Base-by-base conservation (phyloP, 2,113 vertebrate genomes). In the Zosterops japonicus region DNA sequence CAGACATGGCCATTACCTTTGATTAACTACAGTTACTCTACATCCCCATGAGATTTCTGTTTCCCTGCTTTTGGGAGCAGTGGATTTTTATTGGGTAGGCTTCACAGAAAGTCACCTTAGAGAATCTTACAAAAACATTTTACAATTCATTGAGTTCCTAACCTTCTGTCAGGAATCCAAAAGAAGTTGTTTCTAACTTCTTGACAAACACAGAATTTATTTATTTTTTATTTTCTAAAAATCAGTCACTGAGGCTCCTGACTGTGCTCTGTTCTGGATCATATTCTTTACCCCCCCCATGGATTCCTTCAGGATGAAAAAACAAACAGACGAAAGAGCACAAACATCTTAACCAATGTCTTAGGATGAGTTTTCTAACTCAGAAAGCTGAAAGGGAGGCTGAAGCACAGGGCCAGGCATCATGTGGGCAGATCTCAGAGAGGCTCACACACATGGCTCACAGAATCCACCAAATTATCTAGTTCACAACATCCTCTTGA, bases 111-210 rank as follows among this genome's bases (percentile, higher is more conserved):
- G 36, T 39, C 28, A 57, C 70, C 56, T 83, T 29, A 49, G 69
- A 94, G 74, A 82, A 93, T 61, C 53, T 78, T 89, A 83, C 17
- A 80, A 93, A 90, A 95, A 64, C 35, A 75, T 64, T 90, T 86
- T 29, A 77, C 9, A 90, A n/a, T 75, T 92, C 28, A 78, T 57
- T 83, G 93, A 87, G 41, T 29, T 42, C 25, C 22, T 92, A 55
- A 83, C 53, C 42, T 92, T 90, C 74, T 56, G 55, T 75, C 49
- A 36, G 69, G 42, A 89, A 67, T 57, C 44, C 36, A 81, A 55
- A 86, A 90, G 7, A 75, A 69, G 33, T 53, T 70, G 27, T 85
- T 96, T 88, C 27, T 87, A 83, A 89, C 39, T 60, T 91, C 74
- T 61, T 67, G 23, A 91, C 22, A 84, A 81, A 87, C 14, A 59